Evolutionary conservation across 2,113 vertebrate species (phyloP).

Genomic region (Callorhinus ursinus): DNA sequence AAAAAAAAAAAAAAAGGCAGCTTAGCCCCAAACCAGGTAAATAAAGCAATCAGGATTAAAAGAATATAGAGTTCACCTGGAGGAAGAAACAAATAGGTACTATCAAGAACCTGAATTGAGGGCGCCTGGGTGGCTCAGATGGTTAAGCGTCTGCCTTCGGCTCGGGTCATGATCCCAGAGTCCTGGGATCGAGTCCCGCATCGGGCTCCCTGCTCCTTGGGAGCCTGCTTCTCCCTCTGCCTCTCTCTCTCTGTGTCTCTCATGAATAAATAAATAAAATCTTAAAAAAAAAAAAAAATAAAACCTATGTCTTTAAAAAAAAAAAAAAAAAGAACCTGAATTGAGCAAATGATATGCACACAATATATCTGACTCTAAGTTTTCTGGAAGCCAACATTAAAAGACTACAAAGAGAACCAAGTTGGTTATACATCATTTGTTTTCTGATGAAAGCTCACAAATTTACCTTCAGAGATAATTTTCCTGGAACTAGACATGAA

Average conservation of each 20-base stretch:
- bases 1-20: not conserved
- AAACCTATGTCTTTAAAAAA: too few species aligned
- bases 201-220: too few species aligned
- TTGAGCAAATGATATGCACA: not conserved
- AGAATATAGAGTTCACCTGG: not conserved
- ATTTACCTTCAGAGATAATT: conserved; percentile 60
- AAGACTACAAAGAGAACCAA: conserved; percentile 39
- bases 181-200: too few species aligned
- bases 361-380: not conserved
- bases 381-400: conserved; percentile 61
- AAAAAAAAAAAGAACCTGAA: conserved; percentile 18
- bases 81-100: not conserved
- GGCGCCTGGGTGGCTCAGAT: too few species aligned
- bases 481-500: conserved; percentile 50
- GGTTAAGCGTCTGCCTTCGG: too few species aligned
- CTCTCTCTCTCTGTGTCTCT: too few species aligned
- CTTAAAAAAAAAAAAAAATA: too few species aligned
- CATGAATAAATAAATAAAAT: too few species aligned
- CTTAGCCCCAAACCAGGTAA: not conserved
- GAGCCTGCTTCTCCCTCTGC: too few species aligned
- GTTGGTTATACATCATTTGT: conserved; percentile 42
- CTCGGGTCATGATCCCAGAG: too few species aligned
- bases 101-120: not conserved
- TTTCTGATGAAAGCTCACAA: conserved; percentile 62
- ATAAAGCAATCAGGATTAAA: conserved; percentile 51